Base-by-base conservation (phyloP, 1,140 invertebrate species). In the Paralvinella palmiformis region DNA sequence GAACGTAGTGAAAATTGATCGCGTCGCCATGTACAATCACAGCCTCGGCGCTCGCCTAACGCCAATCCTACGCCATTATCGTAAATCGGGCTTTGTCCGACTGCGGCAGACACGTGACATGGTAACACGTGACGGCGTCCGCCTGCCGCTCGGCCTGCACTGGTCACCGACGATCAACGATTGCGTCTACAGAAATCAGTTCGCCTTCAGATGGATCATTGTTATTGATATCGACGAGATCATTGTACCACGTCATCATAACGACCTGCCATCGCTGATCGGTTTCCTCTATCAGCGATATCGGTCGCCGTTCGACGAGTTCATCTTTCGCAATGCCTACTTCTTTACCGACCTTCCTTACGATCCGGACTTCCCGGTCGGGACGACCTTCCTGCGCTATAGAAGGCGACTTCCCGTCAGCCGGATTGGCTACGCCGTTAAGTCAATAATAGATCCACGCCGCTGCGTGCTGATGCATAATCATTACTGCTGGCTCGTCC, bases 1-100 rank as follows among this genome's bases (percentile, higher is more conserved):
- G 74, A 83, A 85, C 6, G 79, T 95, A 22, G 80, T 95, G 53
- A 92, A 92, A 1, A 89, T 89, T 1, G 86, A 85, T 44, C 91
- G 92, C 76, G 92, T 95, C 74, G 91, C 90, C 31, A 88, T 96
- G 73, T 96, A 94, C 82, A 94, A 95, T 76, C 88, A 93, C 74
- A 92, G 92, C 0, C 81, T 94, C 36, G 90, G 91, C 4, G 77
- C 84, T 2, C 85, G 88, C 44, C 33, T 56, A 17, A 69, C 66
- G 36, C 78, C 75, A 37, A 83, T 91, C 13, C 82, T 95, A 35
- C 82, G 85, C 20, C 83, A 89, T 72, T 93, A 92, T 72, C 81
- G 84, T 1, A 55, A 67, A 13, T 71, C 84, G 62, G 62, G 62
- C 20, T 37, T 88, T 2, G 86, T 94, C 90, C 91, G 4, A 94